phyloP scores from a whole-genome alignment of 2,888 invertebrate species.

The Phorcus lineatus region DNA sequence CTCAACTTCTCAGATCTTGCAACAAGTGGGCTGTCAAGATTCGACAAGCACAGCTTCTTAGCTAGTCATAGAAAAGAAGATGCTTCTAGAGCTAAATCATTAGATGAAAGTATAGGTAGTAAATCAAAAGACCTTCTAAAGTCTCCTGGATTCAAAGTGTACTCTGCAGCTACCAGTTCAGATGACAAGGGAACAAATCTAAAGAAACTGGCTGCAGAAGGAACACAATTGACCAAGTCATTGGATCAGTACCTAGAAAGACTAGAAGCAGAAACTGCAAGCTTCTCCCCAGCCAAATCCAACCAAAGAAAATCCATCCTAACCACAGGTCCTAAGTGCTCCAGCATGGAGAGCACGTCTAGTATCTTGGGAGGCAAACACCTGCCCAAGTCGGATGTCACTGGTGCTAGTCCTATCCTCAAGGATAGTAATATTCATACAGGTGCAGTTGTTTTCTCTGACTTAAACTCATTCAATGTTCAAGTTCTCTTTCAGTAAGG shows the following conservation, averaged over 20 bases:
- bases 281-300: neutral
- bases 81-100: neutral
- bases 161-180: neutral
- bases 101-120: neutral
- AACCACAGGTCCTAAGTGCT: conserved; percentile 39
- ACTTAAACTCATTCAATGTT: too few relatives aligned
- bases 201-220: neutral
- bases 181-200: neutral
- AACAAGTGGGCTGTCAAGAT: conserved; percentile 25
- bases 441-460: too few relatives aligned
- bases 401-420: conserved; percentile 55
- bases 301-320: neutral
- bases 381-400: conserved; percentile 50
- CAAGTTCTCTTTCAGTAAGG: too few relatives aligned
- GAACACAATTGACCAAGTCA: neutral
- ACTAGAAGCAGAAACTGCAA: neutral
- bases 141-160: neutral
- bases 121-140: neutral
- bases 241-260: conserved; percentile 7
- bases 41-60: neutral
- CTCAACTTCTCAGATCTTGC: conserved; percentile 41
- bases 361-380: conserved; percentile 51
- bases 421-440: conserved; percentile 27
- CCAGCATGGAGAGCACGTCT: conserved; percentile 57
- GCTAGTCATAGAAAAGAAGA: neutral